Conservation (phyloP, 2,797 vertebrate genomes). For the Clarias laeviceps region DNA sequence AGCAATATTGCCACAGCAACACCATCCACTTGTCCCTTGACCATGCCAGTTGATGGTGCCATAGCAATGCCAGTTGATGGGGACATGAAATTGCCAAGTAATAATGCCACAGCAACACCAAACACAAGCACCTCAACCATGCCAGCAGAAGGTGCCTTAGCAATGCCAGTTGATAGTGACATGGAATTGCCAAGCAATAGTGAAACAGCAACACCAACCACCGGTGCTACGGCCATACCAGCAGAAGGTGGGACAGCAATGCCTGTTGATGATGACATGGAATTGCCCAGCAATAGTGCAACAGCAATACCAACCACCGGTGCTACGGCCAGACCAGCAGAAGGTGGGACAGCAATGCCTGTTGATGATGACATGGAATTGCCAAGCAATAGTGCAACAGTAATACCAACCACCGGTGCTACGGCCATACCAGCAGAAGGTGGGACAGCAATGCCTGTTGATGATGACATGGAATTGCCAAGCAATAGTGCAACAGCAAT, state of each 20-base stretch:
- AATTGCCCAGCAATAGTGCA: neutral
- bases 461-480: neutral
- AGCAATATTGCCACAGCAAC: neutral
- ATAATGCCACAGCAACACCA: neutral
- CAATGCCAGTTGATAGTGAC: neutral
- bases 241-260: neutral
- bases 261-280: neutral
- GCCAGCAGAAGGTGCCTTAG: neutral
- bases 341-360: constrained; percentile 7
- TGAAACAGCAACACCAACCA: neutral
- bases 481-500: neutral
- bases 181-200: neutral
- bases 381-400: neutral
- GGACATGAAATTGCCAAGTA: neutral
- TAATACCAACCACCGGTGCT: neutral
- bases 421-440: neutral
- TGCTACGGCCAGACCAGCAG: neutral
- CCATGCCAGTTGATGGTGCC: neutral
- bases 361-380: neutral
- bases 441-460: neutral
- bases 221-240: neutral
- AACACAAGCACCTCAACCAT: neutral
- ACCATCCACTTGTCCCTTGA: neutral
- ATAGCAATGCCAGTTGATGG: neutral
- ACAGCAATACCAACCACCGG: neutral